A percentile compares a stretch with the other conserved stretches of the same genome.
phyloP scores from a whole-genome alignment of 2,797 vertebrate genomes.

The Chlorospingus flavigularis region DNA sequence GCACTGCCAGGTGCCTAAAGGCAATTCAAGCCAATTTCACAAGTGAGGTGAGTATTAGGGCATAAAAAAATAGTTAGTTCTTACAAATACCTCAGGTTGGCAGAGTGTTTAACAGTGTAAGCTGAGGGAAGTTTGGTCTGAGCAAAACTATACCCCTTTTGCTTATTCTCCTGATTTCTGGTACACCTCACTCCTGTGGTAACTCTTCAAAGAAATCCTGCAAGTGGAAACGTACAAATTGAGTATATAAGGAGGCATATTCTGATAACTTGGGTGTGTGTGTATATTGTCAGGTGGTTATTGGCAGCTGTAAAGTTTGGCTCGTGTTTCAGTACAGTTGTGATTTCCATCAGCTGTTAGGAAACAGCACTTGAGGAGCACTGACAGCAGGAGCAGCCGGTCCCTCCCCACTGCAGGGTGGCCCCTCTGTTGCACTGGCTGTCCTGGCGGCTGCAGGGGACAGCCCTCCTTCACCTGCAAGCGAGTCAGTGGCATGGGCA shows the following conservation, averaged over 20 bases:
- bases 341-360: not conserved
- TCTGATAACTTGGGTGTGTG: not conserved
- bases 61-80: not conserved
- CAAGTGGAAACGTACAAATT: not conserved
- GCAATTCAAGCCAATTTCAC: not conserved
- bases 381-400: rapidly evolving
- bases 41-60: not conserved
- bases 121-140: not conserved
- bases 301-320: not conserved
- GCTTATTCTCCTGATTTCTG: not conserved
- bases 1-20: not conserved
- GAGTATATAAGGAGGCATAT: not conserved
- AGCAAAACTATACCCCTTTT: not conserved
- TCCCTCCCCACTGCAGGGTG: not conserved
- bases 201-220: not conserved
- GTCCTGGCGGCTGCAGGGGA: not conserved
- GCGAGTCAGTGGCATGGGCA: rapidly evolving
- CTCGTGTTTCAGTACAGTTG: not conserved
- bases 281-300: not conserved
- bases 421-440: rapidly evolving
- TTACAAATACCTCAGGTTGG: not conserved
- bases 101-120: not conserved
- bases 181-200: not conserved
- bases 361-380: not conserved
- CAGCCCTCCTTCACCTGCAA: rapidly evolving